These are phyloP conservation scores for Otolemur garnettii DNA, from an alignment of 2,113 vertebrate genomes.

Conservation along the genomic window DNA sequence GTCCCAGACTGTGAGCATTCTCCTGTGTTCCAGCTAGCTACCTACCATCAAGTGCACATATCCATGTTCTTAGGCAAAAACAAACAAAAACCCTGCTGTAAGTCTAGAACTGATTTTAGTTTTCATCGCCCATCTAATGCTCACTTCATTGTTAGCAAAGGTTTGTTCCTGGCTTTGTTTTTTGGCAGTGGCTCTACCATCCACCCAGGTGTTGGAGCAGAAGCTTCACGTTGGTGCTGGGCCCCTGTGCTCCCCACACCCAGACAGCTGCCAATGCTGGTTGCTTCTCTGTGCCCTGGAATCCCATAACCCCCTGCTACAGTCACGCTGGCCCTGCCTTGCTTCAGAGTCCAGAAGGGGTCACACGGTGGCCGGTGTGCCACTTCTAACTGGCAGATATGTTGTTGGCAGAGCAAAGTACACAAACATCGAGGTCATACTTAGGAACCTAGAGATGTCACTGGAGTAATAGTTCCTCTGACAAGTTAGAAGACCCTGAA, in stretches of 20 bases:
- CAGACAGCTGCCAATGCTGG: too few relatives aligned
- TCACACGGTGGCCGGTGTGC: not conserved
- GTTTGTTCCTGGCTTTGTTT: not conserved
- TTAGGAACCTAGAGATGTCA: not conserved
- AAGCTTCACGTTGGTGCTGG: too few relatives aligned
- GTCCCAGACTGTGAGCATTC: not conserved
- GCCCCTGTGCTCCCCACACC: too few relatives aligned
- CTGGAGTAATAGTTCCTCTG: not conserved
- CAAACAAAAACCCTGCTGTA: not conserved
- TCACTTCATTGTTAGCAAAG: not conserved
- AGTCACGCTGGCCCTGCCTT: not conserved
- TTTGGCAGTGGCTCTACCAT: not conserved
- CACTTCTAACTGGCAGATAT: not conserved
- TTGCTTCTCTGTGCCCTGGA: not conserved
- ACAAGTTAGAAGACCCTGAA: conserved; percentile 9
- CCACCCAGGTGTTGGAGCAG: not conserved
- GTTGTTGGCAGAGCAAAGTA: not conserved
- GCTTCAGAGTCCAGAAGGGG: not conserved
- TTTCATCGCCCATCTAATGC: not conserved
- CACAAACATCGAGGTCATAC: not conserved
- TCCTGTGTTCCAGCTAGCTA: not conserved
- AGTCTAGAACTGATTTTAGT: not conserved
- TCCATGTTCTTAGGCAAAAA: not conserved
- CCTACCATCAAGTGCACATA: not conserved
- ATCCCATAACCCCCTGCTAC: not conserved